Evolutionary conservation across 2,888 invertebrate genomes (phyloP).

Genomic region (Cerastis rubricosa): DNA sequence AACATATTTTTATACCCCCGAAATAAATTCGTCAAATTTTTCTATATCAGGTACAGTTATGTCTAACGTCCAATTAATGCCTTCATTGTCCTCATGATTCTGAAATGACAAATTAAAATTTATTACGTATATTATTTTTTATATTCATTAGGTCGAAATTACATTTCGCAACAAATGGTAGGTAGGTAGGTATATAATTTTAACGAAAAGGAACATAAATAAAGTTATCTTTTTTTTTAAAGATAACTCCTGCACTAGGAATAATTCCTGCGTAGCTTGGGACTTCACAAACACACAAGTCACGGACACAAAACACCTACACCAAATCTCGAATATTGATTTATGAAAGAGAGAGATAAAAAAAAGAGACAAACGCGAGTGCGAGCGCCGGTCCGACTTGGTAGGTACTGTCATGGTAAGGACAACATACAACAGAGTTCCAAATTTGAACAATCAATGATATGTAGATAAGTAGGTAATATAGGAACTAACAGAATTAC

Average conservation of each 20-base stretch:
- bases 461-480: too few relatives aligned
- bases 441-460: too few relatives aligned
- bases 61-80: conserved; percentile 49
- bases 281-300: conserved; percentile 38
- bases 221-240: conserved; percentile 41
- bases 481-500: too few relatives aligned
- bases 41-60: conserved; percentile 47
- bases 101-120: conserved; percentile 42
- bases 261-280: conserved; percentile 38
- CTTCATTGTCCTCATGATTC: conserved; percentile 39
- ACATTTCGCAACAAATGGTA: too few relatives aligned
- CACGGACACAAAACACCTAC: conserved; percentile 33
- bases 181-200: conserved; percentile 40
- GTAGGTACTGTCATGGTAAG: too few relatives aligned
- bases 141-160: conserved; percentile 17
- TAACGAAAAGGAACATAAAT: conserved; percentile 41
- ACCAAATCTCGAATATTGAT: conserved; percentile 33
- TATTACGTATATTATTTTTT: conserved; percentile 41
- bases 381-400: too few relatives aligned
- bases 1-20: conserved; percentile 49
- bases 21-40: conserved; percentile 52
- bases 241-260: conserved; percentile 44
- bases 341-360: conserved; percentile 37
- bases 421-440: too few relatives aligned
- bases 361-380: too few relatives aligned